Evolutionary conservation across 2,797 vertebrate genomes (phyloP), one percentile per base, ranked within the genome.

Genomic region (Anomalospiza imberbis): DNA sequence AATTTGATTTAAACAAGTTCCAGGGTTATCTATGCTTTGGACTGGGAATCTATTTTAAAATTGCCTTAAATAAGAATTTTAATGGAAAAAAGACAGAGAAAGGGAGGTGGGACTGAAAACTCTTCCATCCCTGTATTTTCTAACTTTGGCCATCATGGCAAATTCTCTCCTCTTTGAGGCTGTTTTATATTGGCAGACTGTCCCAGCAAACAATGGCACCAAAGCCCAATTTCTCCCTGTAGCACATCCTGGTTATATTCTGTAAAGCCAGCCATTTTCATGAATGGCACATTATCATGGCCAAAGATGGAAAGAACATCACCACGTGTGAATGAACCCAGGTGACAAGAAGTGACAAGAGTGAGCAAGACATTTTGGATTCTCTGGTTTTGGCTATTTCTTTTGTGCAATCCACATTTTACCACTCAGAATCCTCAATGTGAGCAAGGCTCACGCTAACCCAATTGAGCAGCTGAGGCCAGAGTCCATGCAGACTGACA

Each of bases 331-430:
- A 90, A n/a, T 9, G 66, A 10, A 67, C 14, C 3, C 15, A 4
- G 4, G 8, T 20, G 40, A 47, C 20, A 55, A 55, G 42, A 62
- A 26, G 26, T 34, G 45, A 79, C 65, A 54, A 36, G 42, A 58
- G 12, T 2, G 18, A 62, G 36, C 16, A 31, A 61, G 40, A 24
- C 19, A 6, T 55, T 66, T 70, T 44, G n/a, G 22, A 7, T 54
- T 58, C 22, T 42, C 34, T 42, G 40, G 0, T 24, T 84, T 72
- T 42, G 40, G 34, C 5, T 66, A 21, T 12, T 34, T 73, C 32
- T 38, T 28, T 18, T 16, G 17, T 28, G 32, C 32, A n/a, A 2
- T 28, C 34, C 28, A 20, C 1, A 0, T 42, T 66, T 57, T 42
- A 67, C 22, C 22, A 13, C 57, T 71, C 14, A 3, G 36, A 51